Percentiles rank a stretch among this genome's conserved stretches.
These are phyloP conservation scores for Scylla paramamosain DNA, from an alignment of 1,140 invertebrate genomes.

Conservation along the genomic window DNA sequence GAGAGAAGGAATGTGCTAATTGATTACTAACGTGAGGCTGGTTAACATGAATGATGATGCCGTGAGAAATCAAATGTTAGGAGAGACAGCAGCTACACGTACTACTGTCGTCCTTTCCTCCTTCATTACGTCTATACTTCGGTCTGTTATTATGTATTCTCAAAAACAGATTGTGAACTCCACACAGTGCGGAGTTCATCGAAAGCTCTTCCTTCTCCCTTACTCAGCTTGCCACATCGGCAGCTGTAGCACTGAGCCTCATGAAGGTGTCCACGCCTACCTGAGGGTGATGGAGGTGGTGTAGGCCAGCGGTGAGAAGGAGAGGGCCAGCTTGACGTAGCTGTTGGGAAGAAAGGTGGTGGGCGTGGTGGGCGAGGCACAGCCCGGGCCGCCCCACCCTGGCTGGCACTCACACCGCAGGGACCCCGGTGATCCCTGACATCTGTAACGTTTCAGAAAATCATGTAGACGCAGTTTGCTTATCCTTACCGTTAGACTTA, in stretches of 20 bases:
- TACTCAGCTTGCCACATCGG: too few species aligned
- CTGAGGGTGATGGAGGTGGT: conserved; percentile 54
- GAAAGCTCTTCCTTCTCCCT: too few species aligned
- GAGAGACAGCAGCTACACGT: too few species aligned
- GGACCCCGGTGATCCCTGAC: conserved; percentile 48
- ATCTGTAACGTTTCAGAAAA: not conserved
- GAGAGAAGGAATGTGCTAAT: too few species aligned
- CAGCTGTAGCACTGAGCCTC: not conserved
- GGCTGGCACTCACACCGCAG: conserved; percentile 43
- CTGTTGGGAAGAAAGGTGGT: conserved; percentile 50
- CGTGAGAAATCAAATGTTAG: too few species aligned
- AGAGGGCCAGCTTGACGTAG: conserved; percentile 52
- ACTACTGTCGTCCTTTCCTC: too few species aligned
- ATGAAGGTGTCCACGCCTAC: not conserved
- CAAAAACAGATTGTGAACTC: too few species aligned
- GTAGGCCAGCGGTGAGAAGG: conserved; percentile 52
- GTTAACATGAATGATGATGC: too few species aligned
- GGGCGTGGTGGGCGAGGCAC: conserved; percentile 46
- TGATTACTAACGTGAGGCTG: too few species aligned
- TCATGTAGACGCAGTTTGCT: not conserved
- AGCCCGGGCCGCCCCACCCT: conserved; percentile 45
- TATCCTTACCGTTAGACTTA: not conserved
- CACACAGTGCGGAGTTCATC: too few species aligned
- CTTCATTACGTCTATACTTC: too few species aligned
- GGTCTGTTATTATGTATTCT: too few species aligned